Evolutionary conservation across 2,888 invertebrate genomes (phyloP), one percentile per base, ranked within the genome.

Genomic region (Willowsia nigromaculata): DNA sequence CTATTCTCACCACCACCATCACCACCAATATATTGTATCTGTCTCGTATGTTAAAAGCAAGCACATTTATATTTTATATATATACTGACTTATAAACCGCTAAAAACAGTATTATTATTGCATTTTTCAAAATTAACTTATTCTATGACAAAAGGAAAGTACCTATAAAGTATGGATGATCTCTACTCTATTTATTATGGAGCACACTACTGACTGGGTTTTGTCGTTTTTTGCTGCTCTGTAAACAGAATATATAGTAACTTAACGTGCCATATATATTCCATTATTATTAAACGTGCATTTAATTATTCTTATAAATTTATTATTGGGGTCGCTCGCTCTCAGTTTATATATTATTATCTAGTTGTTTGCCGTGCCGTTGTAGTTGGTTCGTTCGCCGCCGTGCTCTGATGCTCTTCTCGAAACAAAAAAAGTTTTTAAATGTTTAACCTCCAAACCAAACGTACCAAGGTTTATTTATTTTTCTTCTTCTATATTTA

Each of bases 331-430:
- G 78, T 80, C 78, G 56, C 78, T 80, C 78, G 78, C 78, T 80
- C 78, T 80, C 78, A 33, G 78, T 80, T 56, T 53, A 53, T 53
- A 78, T 78, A 18, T 25, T 53, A 37, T 80, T 74, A 53, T 80
- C 78, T 80, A 80, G 78, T 80, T 80, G 78, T 80, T 80, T 80
- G 78, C 78, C 78, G 78, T 80, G 78, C 78, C 78, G 78, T 80
- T 80, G 78, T 80, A 80, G 78, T 80, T 80, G 78, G 78, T 80
- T 80, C 78, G 78, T 80, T 80, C 78, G 78, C 56, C 56, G 78
- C 78, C 78, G 78, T 80, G 78, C 78, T 80, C 78, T 80, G 78
- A 80, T 56, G 78, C 78, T 80, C 78, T 80, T 80, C 78, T 80
- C 78, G 56, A 80, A 53, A 37, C n/a, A 2, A 53, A 53, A 80